Percentiles rank a stretch among this genome's conserved stretches.
Conservation (phyloP, 2,888 invertebrate genomes). For the Hydraecia micacea region DNA sequence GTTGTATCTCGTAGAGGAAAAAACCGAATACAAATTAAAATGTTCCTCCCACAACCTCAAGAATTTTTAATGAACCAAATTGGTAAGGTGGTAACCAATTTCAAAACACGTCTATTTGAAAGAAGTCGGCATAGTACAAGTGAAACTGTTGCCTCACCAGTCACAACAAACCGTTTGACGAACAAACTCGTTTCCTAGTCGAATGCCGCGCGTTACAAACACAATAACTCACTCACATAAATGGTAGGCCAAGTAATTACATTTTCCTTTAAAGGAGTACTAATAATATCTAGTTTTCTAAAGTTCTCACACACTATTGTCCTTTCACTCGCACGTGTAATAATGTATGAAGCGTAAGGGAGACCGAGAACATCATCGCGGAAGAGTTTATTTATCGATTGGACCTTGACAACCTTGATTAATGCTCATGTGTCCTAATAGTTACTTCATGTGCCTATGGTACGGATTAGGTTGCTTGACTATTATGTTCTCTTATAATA, state of each 20-base stretch:
- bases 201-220: slow-evolving; percentile 66
- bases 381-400: slow-evolving; percentile 73
- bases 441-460: slow-evolving; percentile 61
- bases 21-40: not conserved
- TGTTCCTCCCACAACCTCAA: slow-evolving; percentile 6
- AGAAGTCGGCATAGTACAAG: slow-evolving; percentile 40
- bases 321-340: slow-evolving; percentile 63
- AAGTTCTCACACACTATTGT: slow-evolving; percentile 66
- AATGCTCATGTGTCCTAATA: slow-evolving; percentile 70
- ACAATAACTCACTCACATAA: slow-evolving; percentile 69
- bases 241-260: slow-evolving; percentile 73
- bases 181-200: slow-evolving; percentile 72
- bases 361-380: slow-evolving; percentile 71
- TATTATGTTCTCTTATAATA: slow-evolving; percentile 27
- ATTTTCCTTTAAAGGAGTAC: slow-evolving; percentile 76
- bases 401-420: slow-evolving; percentile 75
- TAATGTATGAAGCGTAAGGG: slow-evolving; percentile 55
- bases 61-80: not conserved
- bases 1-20: slow-evolving; percentile 9
- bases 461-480: slow-evolving; percentile 34
- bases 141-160: slow-evolving; percentile 49
- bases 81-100: not conserved
- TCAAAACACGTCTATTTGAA: slow-evolving; percentile 31
- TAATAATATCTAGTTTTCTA: slow-evolving; percentile 73
- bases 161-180: slow-evolving; percentile 58